A percentile compares a stretch with the other conserved stretches of the same genome.
Conservation (phyloP, 2,888 invertebrate genomes). For the Leucania comma region DNA sequence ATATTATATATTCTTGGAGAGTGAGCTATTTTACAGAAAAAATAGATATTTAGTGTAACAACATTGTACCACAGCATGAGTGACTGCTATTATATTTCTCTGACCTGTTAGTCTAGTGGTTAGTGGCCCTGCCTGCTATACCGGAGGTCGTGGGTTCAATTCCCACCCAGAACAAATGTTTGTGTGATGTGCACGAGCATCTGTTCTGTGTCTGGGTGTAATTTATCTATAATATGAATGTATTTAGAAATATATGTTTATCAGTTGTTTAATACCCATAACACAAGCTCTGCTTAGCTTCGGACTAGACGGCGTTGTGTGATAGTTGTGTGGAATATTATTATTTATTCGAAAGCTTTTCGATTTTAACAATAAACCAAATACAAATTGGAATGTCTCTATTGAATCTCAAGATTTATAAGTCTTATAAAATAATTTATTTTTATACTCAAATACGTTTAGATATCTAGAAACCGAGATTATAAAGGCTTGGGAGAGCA, state of each 20-base stretch:
- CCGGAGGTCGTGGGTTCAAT: no score
- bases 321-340: no score
- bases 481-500: neutral
- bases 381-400: neutral
- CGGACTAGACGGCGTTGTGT: no score
- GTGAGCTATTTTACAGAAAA: neutral
- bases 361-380: neutral
- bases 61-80: neutral
- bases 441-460: neutral
- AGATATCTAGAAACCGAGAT: neutral
- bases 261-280: no score
- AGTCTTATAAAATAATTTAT: neutral
- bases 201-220: no score
- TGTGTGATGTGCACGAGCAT: no score
- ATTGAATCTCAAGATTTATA: constrained; percentile 3
- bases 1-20: neutral
- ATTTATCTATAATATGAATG: no score
- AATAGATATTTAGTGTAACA: constrained; percentile 4
- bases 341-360: neutral
- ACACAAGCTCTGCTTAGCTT: no score
- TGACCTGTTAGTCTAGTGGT: no score
- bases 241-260: no score
- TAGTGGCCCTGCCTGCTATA: no score
- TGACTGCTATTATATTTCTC: neutral
- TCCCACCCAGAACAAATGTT: no score